phyloP scores from a whole-genome alignment of 2,113 vertebrate genomes.

The Salvelinus sp. region DNA sequence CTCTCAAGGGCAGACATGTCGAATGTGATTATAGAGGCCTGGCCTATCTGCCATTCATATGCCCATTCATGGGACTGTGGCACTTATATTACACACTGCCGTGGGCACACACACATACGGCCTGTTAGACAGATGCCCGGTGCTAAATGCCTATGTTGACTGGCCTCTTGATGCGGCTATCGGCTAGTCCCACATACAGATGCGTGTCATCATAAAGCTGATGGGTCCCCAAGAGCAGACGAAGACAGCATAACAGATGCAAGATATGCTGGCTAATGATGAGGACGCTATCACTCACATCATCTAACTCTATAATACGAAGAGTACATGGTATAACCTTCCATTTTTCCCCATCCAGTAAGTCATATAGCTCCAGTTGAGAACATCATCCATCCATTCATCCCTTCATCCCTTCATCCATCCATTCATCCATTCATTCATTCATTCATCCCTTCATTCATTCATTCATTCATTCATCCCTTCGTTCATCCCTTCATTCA shows the following conservation, averaged over 20 bases:
- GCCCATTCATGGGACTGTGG: neutral
- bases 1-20: neutral
- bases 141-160: neutral
- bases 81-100: conserved; percentile 11
- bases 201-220: neutral
- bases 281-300: neutral
- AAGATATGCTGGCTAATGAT: neutral
- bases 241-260: neutral
- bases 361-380: neutral
- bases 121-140: conserved; percentile 2
- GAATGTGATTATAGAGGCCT: neutral
- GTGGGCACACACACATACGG: conserved; percentile 2
- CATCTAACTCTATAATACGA: neutral
- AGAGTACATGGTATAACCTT: neutral
- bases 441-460: neutral
- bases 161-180: conserved; percentile 1
- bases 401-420: neutral
- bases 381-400: neutral
- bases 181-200: conserved; percentile 7
- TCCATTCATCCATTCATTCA: neutral
- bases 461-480: neutral
- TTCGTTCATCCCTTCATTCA: neutral
- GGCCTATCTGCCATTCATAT: neutral
- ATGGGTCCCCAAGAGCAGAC: neutral
- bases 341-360: neutral